These are phyloP conservation scores for Malurus alboscapulatus DNA, from an alignment of 2,113 vertebrate genomes.

Conservation along the genomic window DNA sequence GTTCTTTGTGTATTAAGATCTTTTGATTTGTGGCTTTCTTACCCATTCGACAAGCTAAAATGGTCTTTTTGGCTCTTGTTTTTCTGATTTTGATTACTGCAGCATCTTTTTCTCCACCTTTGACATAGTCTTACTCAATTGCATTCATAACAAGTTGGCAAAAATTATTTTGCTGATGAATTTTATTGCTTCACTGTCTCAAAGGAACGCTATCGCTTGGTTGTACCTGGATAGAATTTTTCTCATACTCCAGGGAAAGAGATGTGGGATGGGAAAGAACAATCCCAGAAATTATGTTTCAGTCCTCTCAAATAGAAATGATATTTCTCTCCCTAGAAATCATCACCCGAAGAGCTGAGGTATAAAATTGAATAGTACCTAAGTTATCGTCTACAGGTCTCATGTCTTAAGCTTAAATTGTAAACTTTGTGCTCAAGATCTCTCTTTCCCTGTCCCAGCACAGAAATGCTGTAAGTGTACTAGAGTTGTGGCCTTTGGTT, in stretches of 20 bases:
- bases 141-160: neutral
- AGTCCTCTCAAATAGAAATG: neutral
- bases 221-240: neutral
- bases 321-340: neutral
- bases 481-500: neutral
- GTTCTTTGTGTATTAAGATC: neutral
- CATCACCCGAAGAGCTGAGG: neutral
- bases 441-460: neutral
- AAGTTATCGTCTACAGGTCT: neutral
- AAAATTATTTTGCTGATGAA: neutral
- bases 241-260: neutral
- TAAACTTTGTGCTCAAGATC: neutral
- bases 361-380: neutral
- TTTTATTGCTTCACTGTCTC: neutral
- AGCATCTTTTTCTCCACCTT: conserved; percentile 32
- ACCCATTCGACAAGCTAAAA: neutral
- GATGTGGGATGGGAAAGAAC: neutral
- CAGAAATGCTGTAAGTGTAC: neutral
- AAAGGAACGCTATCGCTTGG: neutral
- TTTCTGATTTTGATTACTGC: conserved; percentile 6
- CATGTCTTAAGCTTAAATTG: neutral
- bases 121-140: conserved; percentile 53
- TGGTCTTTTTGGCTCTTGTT: neutral
- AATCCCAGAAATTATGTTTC: neutral
- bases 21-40: neutral